These are phyloP conservation scores for Agrochola macilenta DNA, from an alignment of 2,888 invertebrate species.

Conservation along the genomic window DNA sequence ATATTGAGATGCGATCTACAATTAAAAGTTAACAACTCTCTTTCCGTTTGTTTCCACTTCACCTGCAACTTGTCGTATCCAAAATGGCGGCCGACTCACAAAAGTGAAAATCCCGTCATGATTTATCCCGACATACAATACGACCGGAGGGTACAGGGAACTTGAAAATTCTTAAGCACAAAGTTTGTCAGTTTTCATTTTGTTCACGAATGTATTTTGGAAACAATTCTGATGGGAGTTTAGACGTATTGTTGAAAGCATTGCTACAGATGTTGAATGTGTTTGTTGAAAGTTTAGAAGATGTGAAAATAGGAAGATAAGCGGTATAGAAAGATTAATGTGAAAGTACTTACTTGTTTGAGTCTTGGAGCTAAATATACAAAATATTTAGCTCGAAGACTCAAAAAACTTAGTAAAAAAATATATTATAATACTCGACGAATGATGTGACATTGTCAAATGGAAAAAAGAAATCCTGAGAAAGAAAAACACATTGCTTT, in stretches of 20 bases:
- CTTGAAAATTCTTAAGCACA: constrained; percentile 69
- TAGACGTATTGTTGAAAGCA: constrained; percentile 44
- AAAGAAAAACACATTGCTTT: not conserved
- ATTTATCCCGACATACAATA: constrained; percentile 70
- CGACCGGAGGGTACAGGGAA: constrained; percentile 52
- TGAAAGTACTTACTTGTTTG: constrained; percentile 13
- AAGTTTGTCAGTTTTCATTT: constrained; percentile 66
- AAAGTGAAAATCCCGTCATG: constrained; percentile 70
- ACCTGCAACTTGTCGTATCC: not conserved
- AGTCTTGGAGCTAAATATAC: not conserved
- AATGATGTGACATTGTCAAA: too few species aligned
- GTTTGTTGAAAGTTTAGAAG: constrained; percentile 40
- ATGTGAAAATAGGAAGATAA: not conserved
- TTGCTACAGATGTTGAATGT: constrained; percentile 28
- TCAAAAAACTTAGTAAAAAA: too few species aligned
- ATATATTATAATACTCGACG: too few species aligned
- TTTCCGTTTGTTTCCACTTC: not conserved
- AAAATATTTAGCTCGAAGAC: too few species aligned
- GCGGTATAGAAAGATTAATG: constrained; percentile 4
- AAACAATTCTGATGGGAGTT: constrained; percentile 50
- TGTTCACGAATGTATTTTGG: constrained; percentile 54
- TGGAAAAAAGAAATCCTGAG: not conserved
- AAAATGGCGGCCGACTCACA: constrained; percentile 50
- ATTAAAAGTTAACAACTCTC: too few species aligned
- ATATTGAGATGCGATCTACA: too few species aligned